phyloP scores from a whole-genome alignment of 2,113 vertebrate genomes.

The Petromus typicus region DNA sequence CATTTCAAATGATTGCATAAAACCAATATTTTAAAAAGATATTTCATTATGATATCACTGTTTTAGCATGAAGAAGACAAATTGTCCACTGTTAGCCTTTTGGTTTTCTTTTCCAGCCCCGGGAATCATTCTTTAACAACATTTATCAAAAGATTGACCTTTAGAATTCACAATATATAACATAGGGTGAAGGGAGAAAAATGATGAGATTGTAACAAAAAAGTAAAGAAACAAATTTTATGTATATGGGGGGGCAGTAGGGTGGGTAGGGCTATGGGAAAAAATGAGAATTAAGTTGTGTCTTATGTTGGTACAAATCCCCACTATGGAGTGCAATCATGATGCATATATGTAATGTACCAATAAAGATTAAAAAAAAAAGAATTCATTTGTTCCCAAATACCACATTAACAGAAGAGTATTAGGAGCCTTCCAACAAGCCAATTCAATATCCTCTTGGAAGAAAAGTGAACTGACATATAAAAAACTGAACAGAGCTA shows the following conservation, averaged over 20 bases:
- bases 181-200: too few species aligned
- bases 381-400: too few species aligned
- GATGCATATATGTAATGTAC: too few species aligned
- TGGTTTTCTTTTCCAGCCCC: slow-evolving; percentile 7
- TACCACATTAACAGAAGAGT: slow-evolving; percentile 32
- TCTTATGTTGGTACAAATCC: too few species aligned
- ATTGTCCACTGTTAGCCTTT: neutral
- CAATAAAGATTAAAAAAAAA: too few species aligned
- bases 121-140: slow-evolving; percentile 41
- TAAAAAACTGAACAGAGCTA: neutral
- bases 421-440: neutral
- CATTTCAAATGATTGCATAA: slow-evolving; percentile 11
- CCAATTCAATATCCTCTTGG: neutral
- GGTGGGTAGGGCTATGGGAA: too few species aligned
- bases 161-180: slow-evolving; percentile 9
- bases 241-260: too few species aligned
- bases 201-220: too few species aligned
- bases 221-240: too few species aligned
- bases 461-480: neutral
- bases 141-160: neutral
- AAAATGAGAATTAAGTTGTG: too few species aligned
- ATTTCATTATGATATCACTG: neutral
- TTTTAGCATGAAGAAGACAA: slow-evolving; percentile 27
- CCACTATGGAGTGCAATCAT: too few species aligned
- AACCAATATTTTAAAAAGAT: slow-evolving; percentile 25